These are phyloP conservation scores for Synergus umbraculus DNA, from an alignment of 2,888 invertebrate species.

Conservation along the genomic window DNA sequence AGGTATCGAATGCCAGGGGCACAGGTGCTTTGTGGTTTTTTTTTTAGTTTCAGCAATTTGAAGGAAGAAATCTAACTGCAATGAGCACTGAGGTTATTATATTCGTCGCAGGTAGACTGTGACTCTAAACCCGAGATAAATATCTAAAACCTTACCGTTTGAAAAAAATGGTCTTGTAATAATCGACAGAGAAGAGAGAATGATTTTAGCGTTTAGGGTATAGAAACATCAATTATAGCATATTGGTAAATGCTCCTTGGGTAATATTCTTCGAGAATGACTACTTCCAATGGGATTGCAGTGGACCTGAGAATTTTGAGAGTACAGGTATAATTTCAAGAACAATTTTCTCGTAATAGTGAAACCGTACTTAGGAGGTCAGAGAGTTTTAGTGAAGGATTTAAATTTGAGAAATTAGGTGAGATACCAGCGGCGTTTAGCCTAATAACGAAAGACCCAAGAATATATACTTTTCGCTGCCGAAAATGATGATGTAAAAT, in stretches of 20 bases:
- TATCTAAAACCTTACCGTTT: slow-evolving; percentile 15
- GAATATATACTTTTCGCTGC: too few species aligned
- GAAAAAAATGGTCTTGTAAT: slow-evolving; percentile 29
- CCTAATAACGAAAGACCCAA: neutral
- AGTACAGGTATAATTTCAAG: neutral
- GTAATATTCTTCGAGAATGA: neutral
- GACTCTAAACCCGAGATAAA: neutral
- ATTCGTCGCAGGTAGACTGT: slow-evolving; percentile 27
- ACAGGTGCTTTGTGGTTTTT: slow-evolving; percentile 28
- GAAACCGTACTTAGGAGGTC: neutral
- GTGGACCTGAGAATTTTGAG: neutral
- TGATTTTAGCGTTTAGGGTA: neutral
- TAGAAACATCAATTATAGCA: neutral
- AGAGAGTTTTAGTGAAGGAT: neutral
- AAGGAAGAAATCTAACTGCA: slow-evolving; percentile 33
- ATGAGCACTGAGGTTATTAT: slow-evolving; percentile 34
- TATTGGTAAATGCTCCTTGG: slow-evolving; percentile 2
- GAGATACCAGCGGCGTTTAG: neutral
- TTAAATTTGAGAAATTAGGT: neutral
- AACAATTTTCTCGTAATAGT: neutral
- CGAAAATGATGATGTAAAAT: too few species aligned
- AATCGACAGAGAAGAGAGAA: neutral
- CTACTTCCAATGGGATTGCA: neutral
- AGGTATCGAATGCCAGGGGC: slow-evolving; percentile 39
- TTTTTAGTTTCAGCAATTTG: slow-evolving; percentile 2